A percentile compares a stretch with the other conserved stretches of the same genome.
These are phyloP conservation scores for Acholoe squamosa DNA, from an alignment of 2,888 invertebrate genomes.

Conservation along the genomic window DNA sequence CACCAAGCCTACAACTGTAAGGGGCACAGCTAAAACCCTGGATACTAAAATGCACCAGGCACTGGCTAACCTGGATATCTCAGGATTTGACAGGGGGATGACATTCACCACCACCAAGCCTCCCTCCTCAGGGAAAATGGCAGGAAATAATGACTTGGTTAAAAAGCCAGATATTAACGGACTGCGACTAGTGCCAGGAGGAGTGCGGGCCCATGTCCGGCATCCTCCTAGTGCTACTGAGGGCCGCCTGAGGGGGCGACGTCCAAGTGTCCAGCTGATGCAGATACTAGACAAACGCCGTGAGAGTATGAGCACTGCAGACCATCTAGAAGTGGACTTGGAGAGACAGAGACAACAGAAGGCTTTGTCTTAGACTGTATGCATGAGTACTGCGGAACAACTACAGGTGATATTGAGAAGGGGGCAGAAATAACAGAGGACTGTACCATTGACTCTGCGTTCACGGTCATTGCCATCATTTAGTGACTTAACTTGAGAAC, in stretches of 20 bases:
- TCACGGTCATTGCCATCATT: no score
- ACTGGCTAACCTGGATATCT: not conserved
- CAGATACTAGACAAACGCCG: not conserved
- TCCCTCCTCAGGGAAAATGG: no score
- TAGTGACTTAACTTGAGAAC: no score
- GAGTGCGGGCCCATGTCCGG: not conserved
- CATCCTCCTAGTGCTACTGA: not conserved
- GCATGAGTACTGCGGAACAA: no score
- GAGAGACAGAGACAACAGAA: not conserved
- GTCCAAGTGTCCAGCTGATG: not conserved
- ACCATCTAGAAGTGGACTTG: not conserved
- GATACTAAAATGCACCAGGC: not conserved
- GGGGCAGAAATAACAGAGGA: no score
- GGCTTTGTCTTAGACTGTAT: no score
- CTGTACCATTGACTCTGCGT: no score
- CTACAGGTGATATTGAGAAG: no score
- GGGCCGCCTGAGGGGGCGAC: not conserved
- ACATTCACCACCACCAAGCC: not conserved
- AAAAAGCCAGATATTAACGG: not conserved
- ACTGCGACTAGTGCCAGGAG: not conserved
- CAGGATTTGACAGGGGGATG: not conserved
- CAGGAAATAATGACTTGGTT: no score
- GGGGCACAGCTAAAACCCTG: not conserved
- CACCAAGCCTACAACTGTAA: not conserved
- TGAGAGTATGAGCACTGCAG: not conserved